Conservation (phyloP, 2,888 invertebrate genomes). For the Stramonita haemastoma region DNA sequence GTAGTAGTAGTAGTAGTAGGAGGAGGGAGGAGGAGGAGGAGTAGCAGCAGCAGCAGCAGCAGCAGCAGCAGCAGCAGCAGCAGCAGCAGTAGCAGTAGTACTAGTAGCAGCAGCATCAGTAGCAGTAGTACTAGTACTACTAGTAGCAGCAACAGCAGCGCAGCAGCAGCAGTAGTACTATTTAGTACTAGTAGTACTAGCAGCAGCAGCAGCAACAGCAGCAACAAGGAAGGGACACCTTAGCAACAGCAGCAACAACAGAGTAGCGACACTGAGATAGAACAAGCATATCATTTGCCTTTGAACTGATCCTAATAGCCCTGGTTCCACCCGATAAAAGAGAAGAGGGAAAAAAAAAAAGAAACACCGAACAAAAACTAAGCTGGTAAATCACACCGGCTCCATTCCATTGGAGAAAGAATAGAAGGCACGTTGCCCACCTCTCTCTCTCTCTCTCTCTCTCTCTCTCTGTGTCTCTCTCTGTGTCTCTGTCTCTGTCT, state of each 20-base stretch:
- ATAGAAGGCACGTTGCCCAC: too few species aligned
- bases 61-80: slow-evolving; percentile 33
- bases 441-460: too few species aligned
- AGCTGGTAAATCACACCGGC: too few species aligned
- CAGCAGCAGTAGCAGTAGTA: slow-evolving; percentile 20
- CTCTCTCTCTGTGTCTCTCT: too few species aligned
- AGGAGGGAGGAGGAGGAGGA: slow-evolving; percentile 22
- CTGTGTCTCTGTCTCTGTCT: too few species aligned
- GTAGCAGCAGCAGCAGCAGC: slow-evolving; percentile 33
- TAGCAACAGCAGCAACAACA: background rate
- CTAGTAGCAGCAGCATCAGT: slow-evolving; percentile 35
- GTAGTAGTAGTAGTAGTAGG: slow-evolving; percentile 32
- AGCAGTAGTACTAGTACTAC: slow-evolving; percentile 32
- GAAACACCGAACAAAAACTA: background rate
- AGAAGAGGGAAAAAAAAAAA: background rate
- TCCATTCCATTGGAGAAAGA: too few species aligned
- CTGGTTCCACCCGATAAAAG: background rate
- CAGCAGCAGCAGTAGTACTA: slow-evolving; percentile 19
- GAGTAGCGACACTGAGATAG: background rate
- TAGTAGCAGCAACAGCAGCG: slow-evolving; percentile 26
- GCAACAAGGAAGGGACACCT: background rate
- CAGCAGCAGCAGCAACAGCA: background rate
- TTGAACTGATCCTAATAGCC: too few species aligned
- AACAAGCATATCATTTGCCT: background rate
- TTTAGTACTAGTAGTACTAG: too few species aligned